Percentiles rank a stretch among this genome's conserved stretches.
phyloP scores from a whole-genome alignment of 1,140 invertebrate genomes.

The Apis laboriosa region DNA sequence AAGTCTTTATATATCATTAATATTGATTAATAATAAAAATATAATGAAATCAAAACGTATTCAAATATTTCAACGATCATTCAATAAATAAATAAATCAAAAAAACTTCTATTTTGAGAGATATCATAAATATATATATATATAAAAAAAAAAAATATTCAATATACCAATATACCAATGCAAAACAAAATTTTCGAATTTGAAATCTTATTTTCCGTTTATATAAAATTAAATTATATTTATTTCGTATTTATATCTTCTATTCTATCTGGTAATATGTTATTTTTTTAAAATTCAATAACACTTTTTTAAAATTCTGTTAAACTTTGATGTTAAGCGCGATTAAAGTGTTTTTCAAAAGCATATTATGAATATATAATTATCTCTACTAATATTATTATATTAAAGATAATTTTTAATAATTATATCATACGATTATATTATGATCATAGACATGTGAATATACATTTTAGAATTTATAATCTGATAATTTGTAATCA shows the following conservation, averaged over 20 bases:
- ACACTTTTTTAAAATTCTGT: not conserved
- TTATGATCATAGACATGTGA: not conserved
- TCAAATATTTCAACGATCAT: too few relatives aligned
- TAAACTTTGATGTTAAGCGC: not conserved
- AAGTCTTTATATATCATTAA: too few relatives aligned
- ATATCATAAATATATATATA: not conserved
- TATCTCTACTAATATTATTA: not conserved
- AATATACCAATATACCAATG: too few relatives aligned
- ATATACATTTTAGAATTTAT: too few relatives aligned
- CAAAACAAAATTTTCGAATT: not conserved
- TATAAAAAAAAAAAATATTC: too few relatives aligned
- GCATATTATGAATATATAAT: not conserved
- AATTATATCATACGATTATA: not conserved
- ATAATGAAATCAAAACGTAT: too few relatives aligned
- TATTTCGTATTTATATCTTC: not conserved
- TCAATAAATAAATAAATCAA: too few relatives aligned
- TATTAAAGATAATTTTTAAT: not conserved
- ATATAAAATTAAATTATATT: not conserved
- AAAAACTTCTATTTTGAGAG: not conserved
- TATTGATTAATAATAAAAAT: too few relatives aligned
- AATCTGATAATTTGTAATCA: too few relatives aligned
- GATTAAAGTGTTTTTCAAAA: conserved; percentile 10
- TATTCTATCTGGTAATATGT: conserved; percentile 6
- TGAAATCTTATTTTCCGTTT: not conserved
- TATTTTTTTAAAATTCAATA: conserved; percentile 9